Percentiles rank a stretch among this genome's conserved stretches.
phyloP scores from a whole-genome alignment of 2,113 vertebrate genomes.

The Anas platyrhynchos region DNA sequence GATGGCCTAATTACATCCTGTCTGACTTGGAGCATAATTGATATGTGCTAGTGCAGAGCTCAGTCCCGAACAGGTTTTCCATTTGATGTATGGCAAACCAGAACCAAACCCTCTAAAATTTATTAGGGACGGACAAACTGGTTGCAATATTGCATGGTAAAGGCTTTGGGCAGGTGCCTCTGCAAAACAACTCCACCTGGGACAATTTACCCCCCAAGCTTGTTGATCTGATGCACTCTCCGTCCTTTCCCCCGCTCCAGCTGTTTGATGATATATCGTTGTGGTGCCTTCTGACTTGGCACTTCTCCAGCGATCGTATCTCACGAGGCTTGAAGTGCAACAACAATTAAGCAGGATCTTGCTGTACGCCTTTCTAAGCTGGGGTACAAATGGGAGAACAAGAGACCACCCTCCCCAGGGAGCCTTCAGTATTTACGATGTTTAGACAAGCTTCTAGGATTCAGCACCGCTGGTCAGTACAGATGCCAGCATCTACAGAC shows the following conservation, averaged over 20 bases:
- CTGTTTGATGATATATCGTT: neutral
- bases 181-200: constrained; percentile 27
- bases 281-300: neutral
- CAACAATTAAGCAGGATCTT: neutral
- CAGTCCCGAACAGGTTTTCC: neutral
- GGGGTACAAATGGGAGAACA: neutral
- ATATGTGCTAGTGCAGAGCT: neutral
- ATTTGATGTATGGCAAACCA: neutral
- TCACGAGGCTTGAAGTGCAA: neutral
- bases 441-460: neutral
- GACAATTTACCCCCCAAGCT: neutral
- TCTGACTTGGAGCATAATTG: constrained; percentile 22
- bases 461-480: neutral
- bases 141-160: neutral
- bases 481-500: neutral
- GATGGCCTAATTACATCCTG: constrained; percentile 59
- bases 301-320: neutral
- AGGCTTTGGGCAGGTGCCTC: neutral
- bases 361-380: neutral
- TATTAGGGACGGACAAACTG: constrained; percentile 40
- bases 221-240: neutral
- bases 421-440: neutral
- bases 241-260: neutral
- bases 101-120: constrained; percentile 37
- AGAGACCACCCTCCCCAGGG: neutral